Evolutionary conservation across 2,888 invertebrate genomes (phyloP), one percentile per base, ranked within the genome.

Genomic region (Lepidocyrtoides sp.): DNA sequence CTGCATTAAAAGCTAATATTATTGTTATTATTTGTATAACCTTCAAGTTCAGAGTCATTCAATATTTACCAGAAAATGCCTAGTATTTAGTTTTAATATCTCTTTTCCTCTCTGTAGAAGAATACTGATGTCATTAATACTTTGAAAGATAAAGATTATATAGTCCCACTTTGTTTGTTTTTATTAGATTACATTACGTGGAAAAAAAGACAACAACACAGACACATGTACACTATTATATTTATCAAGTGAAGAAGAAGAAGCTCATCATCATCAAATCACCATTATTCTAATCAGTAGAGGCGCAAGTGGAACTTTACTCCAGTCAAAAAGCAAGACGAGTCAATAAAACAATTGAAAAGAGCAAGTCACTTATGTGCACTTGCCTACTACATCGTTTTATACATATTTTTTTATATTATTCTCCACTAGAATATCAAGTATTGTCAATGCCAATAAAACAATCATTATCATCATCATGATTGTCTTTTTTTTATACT

Each of bases 1-100:
- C 87, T 87, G 87, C 87, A 87, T 87, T 44, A 87, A 87, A 87
- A 87, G 66, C 60, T 41, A 87, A 63, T 79, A 87, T 79, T 48
- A 75, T 69, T 75, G 75, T 75, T 44, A 48, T 48, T 20, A 75
- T 75, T 75, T n/a, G 44, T 44, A 17, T 87, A 87, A 87, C 87
- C 87, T 87, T 87, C 87, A 79, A 23, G 41, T 69, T 63, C 44
- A 41, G 51, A 86, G 87, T 63, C 63, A 87, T 51, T 79, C 79
- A 48, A 87, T 79, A 79, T 26, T 83, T 26, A 48, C n/a, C n/a
- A 48, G 48, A 44, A 75, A 48, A 23, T 48, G 3, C 8, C 44
- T 75, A 8, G 7, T 3, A 17, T n/a, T 17, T 32, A 17, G 12
- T 23, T 14, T 23, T 75, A 44, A 4, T 48, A 51, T 20, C 29